Conservation (phyloP, 2,888 invertebrate species). For the Acanthosoma haemorrhoidale region DNA sequence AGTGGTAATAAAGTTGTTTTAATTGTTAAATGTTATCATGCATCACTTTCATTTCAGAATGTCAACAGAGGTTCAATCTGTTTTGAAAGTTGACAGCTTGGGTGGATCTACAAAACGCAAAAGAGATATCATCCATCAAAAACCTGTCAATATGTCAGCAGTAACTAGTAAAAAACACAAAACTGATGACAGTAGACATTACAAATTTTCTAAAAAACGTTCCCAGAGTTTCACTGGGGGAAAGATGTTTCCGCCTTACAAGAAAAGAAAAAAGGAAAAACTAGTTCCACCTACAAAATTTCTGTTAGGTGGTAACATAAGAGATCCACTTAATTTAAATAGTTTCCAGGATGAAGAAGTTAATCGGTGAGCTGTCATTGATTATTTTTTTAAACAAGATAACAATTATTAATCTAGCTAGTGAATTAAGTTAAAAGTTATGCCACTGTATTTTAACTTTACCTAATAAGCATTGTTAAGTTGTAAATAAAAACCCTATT, state of each 20-base stretch:
- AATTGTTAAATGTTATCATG: not conserved
- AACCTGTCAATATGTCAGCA: not conserved
- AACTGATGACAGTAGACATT: slow-evolving; percentile 45
- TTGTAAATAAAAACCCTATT: not conserved
- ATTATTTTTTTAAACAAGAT: too few relatives aligned
- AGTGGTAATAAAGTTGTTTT: not conserved
- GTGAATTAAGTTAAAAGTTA: too few relatives aligned
- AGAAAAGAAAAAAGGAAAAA: slow-evolving; percentile 65
- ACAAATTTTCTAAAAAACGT: slow-evolving; percentile 55
- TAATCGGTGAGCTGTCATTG: slow-evolving; percentile 42
- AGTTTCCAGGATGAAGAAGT: slow-evolving; percentile 59
- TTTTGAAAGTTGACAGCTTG: slow-evolving; percentile 32
- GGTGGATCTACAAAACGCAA: slow-evolving; percentile 22
- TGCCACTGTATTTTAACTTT: not conserved
- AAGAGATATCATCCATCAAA: not conserved
- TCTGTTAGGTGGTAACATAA: slow-evolving; percentile 87
- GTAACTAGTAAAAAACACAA: slow-evolving; percentile 46
- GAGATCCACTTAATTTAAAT: slow-evolving; percentile 89
- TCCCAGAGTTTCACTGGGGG: slow-evolving; percentile 59
- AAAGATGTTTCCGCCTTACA: slow-evolving; percentile 69
- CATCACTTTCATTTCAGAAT: slow-evolving; percentile 27
- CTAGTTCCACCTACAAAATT: slow-evolving; percentile 89
- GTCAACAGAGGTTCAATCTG: slow-evolving; percentile 36
- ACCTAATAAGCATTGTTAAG: not conserved
- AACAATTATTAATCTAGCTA: too few relatives aligned